Conservation (phyloP, 2,888 invertebrate genomes). For the Alitta virens region DNA sequence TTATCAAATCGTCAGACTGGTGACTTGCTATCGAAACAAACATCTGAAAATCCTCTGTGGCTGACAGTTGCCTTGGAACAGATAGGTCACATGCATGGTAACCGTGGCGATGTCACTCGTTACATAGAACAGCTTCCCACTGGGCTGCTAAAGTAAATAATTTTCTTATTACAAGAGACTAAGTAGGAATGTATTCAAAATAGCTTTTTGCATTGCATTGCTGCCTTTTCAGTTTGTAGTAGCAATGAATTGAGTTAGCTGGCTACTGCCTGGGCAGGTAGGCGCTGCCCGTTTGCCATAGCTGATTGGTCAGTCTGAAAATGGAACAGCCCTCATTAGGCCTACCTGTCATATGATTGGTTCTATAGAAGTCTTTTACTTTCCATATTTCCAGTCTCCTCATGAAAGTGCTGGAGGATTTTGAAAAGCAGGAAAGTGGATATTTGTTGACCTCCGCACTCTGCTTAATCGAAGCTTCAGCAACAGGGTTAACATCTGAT, state of each 20-base stretch:
- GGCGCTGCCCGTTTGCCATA: too few species aligned
- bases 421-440: constrained; percentile 41
- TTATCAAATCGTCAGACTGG: too few species aligned
- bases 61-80: constrained; percentile 34
- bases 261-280: too few species aligned
- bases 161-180: too few species aligned
- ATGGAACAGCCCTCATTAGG: too few species aligned
- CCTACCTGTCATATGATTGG: too few species aligned
- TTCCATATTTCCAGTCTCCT: constrained; percentile 47
- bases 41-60: constrained; percentile 35
- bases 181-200: too few species aligned
- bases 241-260: too few species aligned
- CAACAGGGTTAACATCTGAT: constrained; percentile 46
- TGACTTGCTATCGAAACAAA: constrained; percentile 24
- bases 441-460: constrained; percentile 48
- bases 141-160: constrained; percentile 28
- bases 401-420: constrained; percentile 42
- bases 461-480: constrained; percentile 50
- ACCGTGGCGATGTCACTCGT: constrained; percentile 17
- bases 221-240: too few species aligned
- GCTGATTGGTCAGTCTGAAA: too few species aligned
- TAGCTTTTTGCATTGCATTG: too few species aligned
- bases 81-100: constrained; percentile 25
- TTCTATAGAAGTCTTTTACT: too few species aligned
- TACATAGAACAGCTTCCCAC: constrained; percentile 27